These are phyloP conservation scores for Patella ulyssiponensis DNA, from an alignment of 2,888 invertebrate species.

Conservation along the genomic window DNA sequence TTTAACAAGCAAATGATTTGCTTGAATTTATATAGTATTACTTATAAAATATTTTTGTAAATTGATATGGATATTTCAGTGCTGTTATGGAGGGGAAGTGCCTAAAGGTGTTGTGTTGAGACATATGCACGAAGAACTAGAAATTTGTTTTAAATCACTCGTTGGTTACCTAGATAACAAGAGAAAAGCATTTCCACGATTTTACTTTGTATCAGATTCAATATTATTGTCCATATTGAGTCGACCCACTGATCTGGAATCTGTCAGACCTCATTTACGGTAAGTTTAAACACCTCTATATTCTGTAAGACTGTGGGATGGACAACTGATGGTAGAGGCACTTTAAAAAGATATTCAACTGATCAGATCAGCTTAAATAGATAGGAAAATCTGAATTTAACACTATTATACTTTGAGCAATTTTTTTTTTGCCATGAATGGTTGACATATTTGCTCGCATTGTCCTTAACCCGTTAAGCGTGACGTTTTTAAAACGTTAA, in stretches of 20 bases:
- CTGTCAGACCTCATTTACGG: constrained; percentile 69
- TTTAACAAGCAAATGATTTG: not conserved
- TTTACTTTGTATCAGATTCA: constrained; percentile 71
- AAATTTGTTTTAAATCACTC: constrained; percentile 71
- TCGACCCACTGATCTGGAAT: constrained; percentile 68
- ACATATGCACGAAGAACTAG: constrained; percentile 70
- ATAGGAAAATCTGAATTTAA: too few species aligned
- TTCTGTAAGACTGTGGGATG: too few species aligned
- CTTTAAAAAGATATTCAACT: too few species aligned
- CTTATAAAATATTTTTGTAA: too few species aligned
- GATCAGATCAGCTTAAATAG: too few species aligned
- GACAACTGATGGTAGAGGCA: too few species aligned
- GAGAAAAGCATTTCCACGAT: constrained; percentile 68
- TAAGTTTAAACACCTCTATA: constrained; percentile 35
- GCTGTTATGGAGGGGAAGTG: constrained; percentile 71
- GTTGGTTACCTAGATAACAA: constrained; percentile 71
- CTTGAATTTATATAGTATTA: too few species aligned
- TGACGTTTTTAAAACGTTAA: too few species aligned
- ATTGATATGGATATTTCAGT: constrained; percentile 49
- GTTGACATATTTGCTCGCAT: too few species aligned
- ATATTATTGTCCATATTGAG: constrained; percentile 69
- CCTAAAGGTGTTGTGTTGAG: constrained; percentile 69
- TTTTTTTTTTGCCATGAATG: too few species aligned
- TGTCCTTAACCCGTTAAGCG: too few species aligned
- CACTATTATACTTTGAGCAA: too few species aligned